These are phyloP conservation scores for Heterochromis multidens DNA, from an alignment of 2,113 vertebrate genomes.

Conservation along the genomic window DNA sequence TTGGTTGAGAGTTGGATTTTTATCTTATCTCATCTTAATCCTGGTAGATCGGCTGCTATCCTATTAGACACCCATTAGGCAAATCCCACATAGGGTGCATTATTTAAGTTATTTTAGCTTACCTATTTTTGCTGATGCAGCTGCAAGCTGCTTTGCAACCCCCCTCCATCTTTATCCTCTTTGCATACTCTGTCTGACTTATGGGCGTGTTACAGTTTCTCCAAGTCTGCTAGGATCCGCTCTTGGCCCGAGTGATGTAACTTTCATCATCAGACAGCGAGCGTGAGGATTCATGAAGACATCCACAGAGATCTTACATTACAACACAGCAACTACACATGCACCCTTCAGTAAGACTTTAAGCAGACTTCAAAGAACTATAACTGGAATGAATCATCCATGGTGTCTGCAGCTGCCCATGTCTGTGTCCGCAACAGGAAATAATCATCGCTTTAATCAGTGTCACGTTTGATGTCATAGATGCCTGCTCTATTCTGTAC, in stretches of 20 bases:
- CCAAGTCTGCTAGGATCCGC: background rate
- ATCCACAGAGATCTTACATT: background rate
- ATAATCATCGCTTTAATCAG: background rate
- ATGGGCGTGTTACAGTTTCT: background rate
- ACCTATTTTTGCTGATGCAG: background rate
- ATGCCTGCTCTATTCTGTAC: background rate
- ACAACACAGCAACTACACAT: background rate
- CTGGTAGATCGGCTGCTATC: background rate
- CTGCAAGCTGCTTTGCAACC: background rate
- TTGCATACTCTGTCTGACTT: background rate
- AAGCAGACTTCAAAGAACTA: background rate
- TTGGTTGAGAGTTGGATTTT: background rate
- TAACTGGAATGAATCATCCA: background rate
- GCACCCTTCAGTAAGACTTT: background rate
- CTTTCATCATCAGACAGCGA: background rate
- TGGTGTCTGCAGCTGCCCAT: background rate
- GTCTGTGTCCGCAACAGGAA: background rate
- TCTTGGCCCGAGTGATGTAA: background rate
- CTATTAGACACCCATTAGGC: background rate
- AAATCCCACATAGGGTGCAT: background rate
- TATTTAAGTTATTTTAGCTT: background rate
- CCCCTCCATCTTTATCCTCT: background rate
- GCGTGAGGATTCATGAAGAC: background rate
- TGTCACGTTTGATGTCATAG: background rate
- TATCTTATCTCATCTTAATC: background rate